Percentiles rank a stretch among this genome's conserved stretches.
Conservation (phyloP, 1,140 invertebrate species). For the Vanessa tameamea region DNA sequence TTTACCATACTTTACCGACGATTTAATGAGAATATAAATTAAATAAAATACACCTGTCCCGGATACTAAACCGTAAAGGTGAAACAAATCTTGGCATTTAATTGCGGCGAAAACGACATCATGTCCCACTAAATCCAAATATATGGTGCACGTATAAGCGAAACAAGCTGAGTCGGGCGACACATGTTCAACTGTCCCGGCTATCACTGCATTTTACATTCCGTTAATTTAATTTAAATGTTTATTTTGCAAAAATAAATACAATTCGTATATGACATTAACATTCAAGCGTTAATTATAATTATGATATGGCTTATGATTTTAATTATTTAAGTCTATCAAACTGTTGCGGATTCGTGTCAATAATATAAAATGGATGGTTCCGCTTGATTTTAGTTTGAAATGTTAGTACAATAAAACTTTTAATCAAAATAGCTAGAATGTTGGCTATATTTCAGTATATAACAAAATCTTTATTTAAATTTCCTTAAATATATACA, state of each 20-base stretch:
- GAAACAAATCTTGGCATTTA: neutral
- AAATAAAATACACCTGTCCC: neutral
- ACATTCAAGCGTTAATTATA: neutral
- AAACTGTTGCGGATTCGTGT: no score
- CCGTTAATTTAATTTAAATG: conserved; percentile 26
- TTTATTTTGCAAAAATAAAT: conserved; percentile 20
- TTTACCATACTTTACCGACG: neutral
- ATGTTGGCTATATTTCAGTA: no score
- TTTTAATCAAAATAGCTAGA: no score
- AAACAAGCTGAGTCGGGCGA: neutral
- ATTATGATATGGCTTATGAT: neutral
- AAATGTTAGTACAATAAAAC: no score
- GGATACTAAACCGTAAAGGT: neutral
- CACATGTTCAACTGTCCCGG: neutral
- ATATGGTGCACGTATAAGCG: neutral
- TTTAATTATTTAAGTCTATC: neutral
- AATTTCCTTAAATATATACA: no score
- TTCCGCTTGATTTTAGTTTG: no score
- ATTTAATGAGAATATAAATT: neutral
- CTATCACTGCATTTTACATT: conserved; percentile 7
- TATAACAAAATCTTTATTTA: no score
- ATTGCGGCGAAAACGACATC: neutral
- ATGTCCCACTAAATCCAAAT: neutral
- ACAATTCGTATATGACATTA: neutral
- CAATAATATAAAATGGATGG: no score